Evolutionary conservation across 2,113 vertebrate genomes (phyloP).

Genomic region (Leuciscus idus): DNA sequence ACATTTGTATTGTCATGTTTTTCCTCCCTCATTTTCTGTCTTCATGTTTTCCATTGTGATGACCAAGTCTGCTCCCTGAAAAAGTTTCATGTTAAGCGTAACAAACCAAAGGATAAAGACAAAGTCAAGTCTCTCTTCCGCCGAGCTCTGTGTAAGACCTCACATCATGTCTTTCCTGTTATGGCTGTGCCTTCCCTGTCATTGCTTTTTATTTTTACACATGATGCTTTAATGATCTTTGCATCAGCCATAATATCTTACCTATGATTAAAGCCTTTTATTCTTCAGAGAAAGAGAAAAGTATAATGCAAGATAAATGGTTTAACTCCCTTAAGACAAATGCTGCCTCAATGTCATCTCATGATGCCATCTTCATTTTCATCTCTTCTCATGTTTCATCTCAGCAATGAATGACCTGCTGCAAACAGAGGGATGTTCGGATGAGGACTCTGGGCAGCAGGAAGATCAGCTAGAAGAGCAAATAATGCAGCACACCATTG

Average conservation of each 20-base stretch:
- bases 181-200: constrained; percentile 60
- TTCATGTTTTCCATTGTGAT: constrained; percentile 82
- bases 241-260: background rate
- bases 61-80: constrained; percentile 86
- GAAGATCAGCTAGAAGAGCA: constrained; percentile 89
- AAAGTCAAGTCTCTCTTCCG: constrained; percentile 99
- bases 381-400: constrained; percentile 69
- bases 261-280: background rate
- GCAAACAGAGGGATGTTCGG: constrained; percentile 67
- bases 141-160: constrained; percentile 99
- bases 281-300: background rate
- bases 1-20: constrained; percentile 54
- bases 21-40: constrained; percentile 79
- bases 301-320: background rate
- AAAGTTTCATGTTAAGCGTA: constrained; percentile 99
- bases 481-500: constrained; percentile 76
- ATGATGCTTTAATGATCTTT: background rate
- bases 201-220: background rate
- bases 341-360: background rate
- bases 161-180: constrained; percentile 66
- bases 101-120: constrained; percentile 99
- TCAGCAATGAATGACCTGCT: constrained; percentile 99
- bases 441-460: constrained; percentile 85
- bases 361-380: constrained; percentile 33
- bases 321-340: background rate